Evolutionary conservation across 2,888 invertebrate genomes (phyloP).

Genomic region (Cabera pusaria): DNA sequence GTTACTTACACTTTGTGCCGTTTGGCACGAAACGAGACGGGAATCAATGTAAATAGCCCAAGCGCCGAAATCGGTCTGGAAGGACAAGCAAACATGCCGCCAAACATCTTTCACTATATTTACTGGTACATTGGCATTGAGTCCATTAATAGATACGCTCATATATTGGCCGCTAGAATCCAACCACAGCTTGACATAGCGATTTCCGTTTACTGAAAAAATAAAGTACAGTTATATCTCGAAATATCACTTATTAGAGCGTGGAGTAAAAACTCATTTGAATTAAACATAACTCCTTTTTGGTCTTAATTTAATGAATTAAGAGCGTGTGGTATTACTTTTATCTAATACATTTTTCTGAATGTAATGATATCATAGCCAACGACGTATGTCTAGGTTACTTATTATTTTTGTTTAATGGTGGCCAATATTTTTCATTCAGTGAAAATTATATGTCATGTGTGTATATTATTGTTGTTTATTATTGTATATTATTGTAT

Average conservation of each 20-base stretch:
- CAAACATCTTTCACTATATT: slow-evolving; percentile 75
- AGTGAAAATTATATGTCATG: too few relatives aligned
- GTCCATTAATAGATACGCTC: slow-evolving; percentile 81
- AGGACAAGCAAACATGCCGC: slow-evolving; percentile 87
- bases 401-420: too few relatives aligned
- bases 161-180: slow-evolving; percentile 80
- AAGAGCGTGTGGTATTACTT: slow-evolving; percentile 2
- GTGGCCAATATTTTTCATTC: too few relatives aligned
- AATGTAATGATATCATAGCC: too few relatives aligned
- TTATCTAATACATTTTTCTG: too few relatives aligned
- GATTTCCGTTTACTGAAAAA: slow-evolving; percentile 79
- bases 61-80: slow-evolving; percentile 83
- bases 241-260: slow-evolving; percentile 3
- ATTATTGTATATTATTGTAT: too few relatives aligned
- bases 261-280: background rate
- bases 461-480: too few relatives aligned
- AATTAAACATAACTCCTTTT: slow-evolving; percentile 10
- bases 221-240: slow-evolving; percentile 2
- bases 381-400: too few relatives aligned
- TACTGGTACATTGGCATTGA: slow-evolving; percentile 70
- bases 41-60: slow-evolving; percentile 86
- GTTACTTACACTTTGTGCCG: slow-evolving; percentile 55
- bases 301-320: slow-evolving; percentile 4
- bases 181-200: slow-evolving; percentile 84
- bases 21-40: slow-evolving; percentile 67